These are phyloP conservation scores for Cydia splendana DNA, from an alignment of 1,140 invertebrate species.

Conservation along the genomic window DNA sequence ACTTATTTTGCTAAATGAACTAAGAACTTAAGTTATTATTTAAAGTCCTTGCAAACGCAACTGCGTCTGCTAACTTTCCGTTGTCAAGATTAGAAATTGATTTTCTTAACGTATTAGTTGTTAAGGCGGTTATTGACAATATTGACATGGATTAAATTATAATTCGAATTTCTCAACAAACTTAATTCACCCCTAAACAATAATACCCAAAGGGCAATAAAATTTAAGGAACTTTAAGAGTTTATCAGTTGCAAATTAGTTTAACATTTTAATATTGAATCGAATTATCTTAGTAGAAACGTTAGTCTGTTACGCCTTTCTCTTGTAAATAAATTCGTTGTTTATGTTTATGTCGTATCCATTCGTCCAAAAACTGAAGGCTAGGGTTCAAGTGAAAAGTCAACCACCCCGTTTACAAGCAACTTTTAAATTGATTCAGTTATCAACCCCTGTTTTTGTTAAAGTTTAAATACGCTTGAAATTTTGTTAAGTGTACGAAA, in stretches of 20 bases:
- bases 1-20: too few species aligned
- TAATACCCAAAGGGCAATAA: conserved; percentile 14
- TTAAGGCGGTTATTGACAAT: too few species aligned
- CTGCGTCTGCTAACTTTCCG: not conserved
- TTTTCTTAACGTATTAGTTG: not conserved
- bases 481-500: not conserved
- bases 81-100: not conserved
- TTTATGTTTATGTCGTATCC: conserved; percentile 15
- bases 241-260: conserved; percentile 12
- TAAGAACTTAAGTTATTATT: too few species aligned
- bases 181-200: conserved; percentile 7
- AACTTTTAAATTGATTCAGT: conserved; percentile 17
- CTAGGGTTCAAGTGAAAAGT: conserved; percentile 11
- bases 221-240: not conserved
- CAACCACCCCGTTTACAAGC: conserved; percentile 12
- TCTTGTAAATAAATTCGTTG: not conserved
- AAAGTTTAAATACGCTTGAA: conserved; percentile 7
- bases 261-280: not conserved
- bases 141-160: not conserved
- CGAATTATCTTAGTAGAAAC: not conserved
- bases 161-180: not conserved
- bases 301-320: not conserved
- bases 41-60: too few species aligned
- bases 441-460: not conserved
- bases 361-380: not conserved